Evolutionary conservation across 2,888 invertebrate genomes (phyloP), one percentile per base, ranked within the genome.

Genomic region (Euproctis similis): DNA sequence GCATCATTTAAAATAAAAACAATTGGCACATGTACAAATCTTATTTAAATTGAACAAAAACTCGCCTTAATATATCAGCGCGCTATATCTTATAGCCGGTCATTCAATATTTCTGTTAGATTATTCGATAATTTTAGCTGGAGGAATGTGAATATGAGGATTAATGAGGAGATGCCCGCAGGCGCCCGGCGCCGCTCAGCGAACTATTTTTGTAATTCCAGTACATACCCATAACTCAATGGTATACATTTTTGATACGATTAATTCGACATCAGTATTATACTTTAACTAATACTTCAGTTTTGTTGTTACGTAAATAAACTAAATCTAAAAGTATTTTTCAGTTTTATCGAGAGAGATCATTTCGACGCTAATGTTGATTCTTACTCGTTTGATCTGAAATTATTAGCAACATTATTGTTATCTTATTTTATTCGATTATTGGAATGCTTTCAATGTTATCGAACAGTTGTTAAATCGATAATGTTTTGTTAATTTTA

Each of bases 21-120:
- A 48, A 48, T 72, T 77, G 76, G 77, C 74, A 75, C 40, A 34
- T 28, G 46, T 48, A 58, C 71, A 69, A 68, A 50, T 58, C 54
- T 55, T 48, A 36, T 43, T 42, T 36, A 26, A 42, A 43, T 49
- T n/a, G n/a, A n/a, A n/a, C n/a, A n/a, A 62, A 58, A 59, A 59
- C 48, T 34, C 23, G 24, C 26, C 8, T 25, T 21, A 29, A 8
- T 25, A 19, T 30, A 30, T 26, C 36, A 24, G 34, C 30, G 25
- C 27, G 39, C 19, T 32, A 24, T 19, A 37, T 43, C 33, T 39
- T 31, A 36, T 40, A 25, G 40, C 40, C 32, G 43, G 39, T 39
- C 49, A 53, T 56, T 47, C 46, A 50, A 36, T 44, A 53, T 60
- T 56, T 52, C 57, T 55, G 35, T 36, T 24, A 34, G 40, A 68